Evolutionary conservation across 1,140 invertebrate genomes (phyloP).

Genomic region (Andricus grossulariae): DNA sequence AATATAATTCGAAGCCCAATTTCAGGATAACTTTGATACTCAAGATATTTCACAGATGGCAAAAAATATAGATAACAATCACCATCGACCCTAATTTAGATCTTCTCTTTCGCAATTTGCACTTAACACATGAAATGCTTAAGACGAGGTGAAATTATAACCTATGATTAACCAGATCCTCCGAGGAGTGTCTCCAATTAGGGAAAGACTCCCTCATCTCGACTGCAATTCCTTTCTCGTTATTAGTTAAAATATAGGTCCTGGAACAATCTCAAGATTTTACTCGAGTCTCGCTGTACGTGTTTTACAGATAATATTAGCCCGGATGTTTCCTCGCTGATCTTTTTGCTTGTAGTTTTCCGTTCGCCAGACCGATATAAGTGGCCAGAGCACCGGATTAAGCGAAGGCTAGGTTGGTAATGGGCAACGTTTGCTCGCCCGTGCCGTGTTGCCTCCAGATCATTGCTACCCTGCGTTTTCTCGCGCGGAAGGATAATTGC

Average conservation of each 20-base stretch:
- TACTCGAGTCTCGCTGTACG: slow-evolving; percentile 7
- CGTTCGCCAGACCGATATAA: slow-evolving; percentile 31
- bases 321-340: slow-evolving; percentile 22
- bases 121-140: slow-evolving; percentile 28
- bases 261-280: slow-evolving; percentile 21
- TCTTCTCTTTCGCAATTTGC: slow-evolving; percentile 15
- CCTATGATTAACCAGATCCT: slow-evolving; percentile 30
- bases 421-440: slow-evolving; percentile 25
- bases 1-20: no score
- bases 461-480: slow-evolving; percentile 26
- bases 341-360: slow-evolving; percentile 32
- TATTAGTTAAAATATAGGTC: slow-evolving; percentile 15
- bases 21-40: not conserved
- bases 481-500: slow-evolving; percentile 26
- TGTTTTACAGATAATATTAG: slow-evolving; percentile 32
- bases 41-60: not conserved
- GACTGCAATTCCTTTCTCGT: slow-evolving; percentile 3
- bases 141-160: slow-evolving; percentile 22
- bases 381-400: slow-evolving; percentile 16
- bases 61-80: slow-evolving; percentile 2
- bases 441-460: not conserved
- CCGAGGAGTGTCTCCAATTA: slow-evolving; percentile 21
- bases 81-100: slow-evolving; percentile 7
- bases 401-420: slow-evolving; percentile 29
- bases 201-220: slow-evolving; percentile 3